Conservation (phyloP, 2,113 vertebrate genomes). For the Apaloderma vittatum region DNA sequence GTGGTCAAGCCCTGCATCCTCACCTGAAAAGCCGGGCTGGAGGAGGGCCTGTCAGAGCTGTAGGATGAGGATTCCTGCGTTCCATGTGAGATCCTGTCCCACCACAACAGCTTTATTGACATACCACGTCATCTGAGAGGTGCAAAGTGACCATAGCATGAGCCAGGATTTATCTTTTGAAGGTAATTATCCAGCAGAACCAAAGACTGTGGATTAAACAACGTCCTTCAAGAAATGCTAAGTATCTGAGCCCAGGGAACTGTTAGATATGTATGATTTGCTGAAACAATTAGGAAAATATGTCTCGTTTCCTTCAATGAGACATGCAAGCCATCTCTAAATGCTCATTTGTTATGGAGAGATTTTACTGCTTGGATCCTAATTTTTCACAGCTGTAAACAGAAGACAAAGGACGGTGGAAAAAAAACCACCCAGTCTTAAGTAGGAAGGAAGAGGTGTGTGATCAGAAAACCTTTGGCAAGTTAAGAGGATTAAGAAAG, state of each 20-base stretch:
- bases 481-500: constrained; percentile 79
- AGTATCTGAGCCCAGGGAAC: not conserved
- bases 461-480: constrained; percentile 75
- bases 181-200: constrained; percentile 27
- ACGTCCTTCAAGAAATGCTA: constrained; percentile 5
- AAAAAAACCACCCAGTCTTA: not conserved
- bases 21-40: not conserved
- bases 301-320: constrained; percentile 39
- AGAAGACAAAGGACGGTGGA: constrained; percentile 49
- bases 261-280: not conserved
- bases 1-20: not conserved
- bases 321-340: constrained; percentile 43
- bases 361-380: constrained; percentile 42
- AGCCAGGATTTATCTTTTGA: not conserved
- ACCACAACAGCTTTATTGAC: not conserved
- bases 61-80: not conserved
- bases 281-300: constrained; percentile 69
- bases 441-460: constrained; percentile 73
- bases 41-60: not conserved
- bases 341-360: constrained; percentile 8
- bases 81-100: not conserved
- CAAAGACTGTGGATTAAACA: not conserved
- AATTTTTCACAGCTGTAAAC: constrained; percentile 78
- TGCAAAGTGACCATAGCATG: not conserved
- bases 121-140: not conserved